These are phyloP conservation scores for Pteria penguin DNA, from an alignment of 2,888 invertebrate genomes.

Conservation along the genomic window DNA sequence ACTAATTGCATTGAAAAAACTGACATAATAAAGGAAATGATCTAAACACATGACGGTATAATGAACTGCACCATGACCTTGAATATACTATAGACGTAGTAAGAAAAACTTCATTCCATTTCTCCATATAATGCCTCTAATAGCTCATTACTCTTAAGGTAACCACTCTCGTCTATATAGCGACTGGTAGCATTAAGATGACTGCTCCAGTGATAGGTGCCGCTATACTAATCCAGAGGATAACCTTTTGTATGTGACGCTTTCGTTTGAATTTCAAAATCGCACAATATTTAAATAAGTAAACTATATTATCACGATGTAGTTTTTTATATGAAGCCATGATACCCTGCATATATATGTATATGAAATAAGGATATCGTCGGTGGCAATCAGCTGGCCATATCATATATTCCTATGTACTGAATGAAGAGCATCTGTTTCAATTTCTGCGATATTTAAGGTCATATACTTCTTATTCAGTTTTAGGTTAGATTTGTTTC, in stretches of 20 bases:
- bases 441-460: too few species aligned
- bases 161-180: not conserved
- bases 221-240: too few species aligned
- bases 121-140: not conserved
- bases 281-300: not conserved
- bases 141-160: not conserved
- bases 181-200: not conserved
- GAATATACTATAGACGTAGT: not conserved
- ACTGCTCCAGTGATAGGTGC: not conserved
- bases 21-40: not conserved
- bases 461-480: too few species aligned
- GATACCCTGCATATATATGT: too few species aligned
- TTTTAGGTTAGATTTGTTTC: too few species aligned
- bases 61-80: not conserved
- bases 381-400: too few species aligned
- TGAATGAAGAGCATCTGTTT: too few species aligned
- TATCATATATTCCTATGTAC: too few species aligned
- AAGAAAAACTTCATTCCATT: not conserved
- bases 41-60: not conserved
- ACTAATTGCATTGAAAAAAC: too few species aligned
- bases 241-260: not conserved
- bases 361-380: too few species aligned
- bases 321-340: too few species aligned
- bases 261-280: not conserved
- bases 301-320: too few species aligned